A percentile compares a stretch with the other conserved stretches of the same genome.
Evolutionary conservation across 2,113 vertebrate genomes (phyloP).

Genomic region (Alethe castanea): DNA sequence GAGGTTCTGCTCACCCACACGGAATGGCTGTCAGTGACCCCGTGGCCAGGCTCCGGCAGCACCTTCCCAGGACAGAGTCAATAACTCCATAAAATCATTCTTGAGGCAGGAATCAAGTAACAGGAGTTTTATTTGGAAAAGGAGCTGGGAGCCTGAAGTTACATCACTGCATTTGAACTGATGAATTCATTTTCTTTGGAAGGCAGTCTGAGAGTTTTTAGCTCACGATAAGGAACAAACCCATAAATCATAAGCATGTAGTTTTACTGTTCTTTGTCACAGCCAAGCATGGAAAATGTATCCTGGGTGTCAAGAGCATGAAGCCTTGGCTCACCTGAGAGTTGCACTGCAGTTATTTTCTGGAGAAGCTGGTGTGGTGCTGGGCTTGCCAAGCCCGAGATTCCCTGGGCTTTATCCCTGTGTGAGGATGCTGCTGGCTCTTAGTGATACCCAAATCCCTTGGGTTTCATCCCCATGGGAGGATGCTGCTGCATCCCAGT

Average conservation of each 20-base stretch:
- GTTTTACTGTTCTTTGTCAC: slow-evolving; percentile 35
- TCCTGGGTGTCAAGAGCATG: neutral
- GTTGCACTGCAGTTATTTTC: neutral
- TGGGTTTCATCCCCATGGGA: neutral
- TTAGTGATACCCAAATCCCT: neutral
- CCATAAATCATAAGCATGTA: slow-evolving; percentile 19
- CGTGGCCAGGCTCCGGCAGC: neutral
- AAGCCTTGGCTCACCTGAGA: neutral
- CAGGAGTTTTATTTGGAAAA: slow-evolving; percentile 61
- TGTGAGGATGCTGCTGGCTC: neutral
- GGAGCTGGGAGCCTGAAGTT: slow-evolving; percentile 40
- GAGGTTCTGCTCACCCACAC: accelerated
- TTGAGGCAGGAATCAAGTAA: neutral
- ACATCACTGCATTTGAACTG: slow-evolving; percentile 33
- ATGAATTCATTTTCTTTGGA: slow-evolving; percentile 59
- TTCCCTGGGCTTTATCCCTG: neutral
- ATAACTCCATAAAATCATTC: slow-evolving; percentile 17
- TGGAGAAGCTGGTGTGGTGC: neutral
- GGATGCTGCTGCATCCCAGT: neutral
- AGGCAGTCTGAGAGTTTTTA: slow-evolving; percentile 26
- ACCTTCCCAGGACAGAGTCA: neutral
- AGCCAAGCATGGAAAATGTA: neutral
- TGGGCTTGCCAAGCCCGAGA: neutral
- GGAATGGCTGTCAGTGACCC: neutral
- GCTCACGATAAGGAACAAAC: slow-evolving; percentile 37